Conservation (phyloP, 2,797 vertebrate genomes). For the Sebastes iracundus region DNA sequence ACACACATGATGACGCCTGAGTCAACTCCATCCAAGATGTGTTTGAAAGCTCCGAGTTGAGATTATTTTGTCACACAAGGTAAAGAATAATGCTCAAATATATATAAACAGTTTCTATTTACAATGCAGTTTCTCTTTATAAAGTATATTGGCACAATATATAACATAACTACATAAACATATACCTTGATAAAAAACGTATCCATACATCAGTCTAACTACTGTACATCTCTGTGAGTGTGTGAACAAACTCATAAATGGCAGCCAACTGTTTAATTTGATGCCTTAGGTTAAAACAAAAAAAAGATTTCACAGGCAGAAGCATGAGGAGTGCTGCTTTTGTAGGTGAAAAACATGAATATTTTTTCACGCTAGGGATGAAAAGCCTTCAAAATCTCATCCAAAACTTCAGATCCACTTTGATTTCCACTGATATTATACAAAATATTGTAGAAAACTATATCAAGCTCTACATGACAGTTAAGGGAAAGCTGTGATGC, state of each 20-base stretch:
- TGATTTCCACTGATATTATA: not conserved
- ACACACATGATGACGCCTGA: not conserved
- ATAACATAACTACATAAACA: too few species aligned
- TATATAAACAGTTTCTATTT: not conserved
- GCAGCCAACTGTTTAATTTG: not conserved
- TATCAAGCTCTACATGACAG: too few species aligned
- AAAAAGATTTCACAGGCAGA: not conserved
- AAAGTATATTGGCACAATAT: too few species aligned
- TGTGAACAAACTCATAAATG: not conserved
- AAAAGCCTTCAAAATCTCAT: not conserved
- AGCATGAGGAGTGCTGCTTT: not conserved
- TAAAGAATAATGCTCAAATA: not conserved
- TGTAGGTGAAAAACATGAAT: not conserved
- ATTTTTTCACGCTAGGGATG: not conserved
- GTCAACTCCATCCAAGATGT: not conserved
- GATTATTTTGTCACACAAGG: not conserved
- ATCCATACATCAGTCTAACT: not conserved
- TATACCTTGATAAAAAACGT: not conserved
- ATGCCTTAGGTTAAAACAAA: not conserved
- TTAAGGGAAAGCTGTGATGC: not conserved
- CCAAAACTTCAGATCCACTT: not conserved
- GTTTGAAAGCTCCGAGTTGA: not conserved
- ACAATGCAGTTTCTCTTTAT: too few species aligned
- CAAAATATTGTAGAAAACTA: not conserved
- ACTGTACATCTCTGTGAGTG: not conserved